Percentiles rank a stretch among this genome's conserved stretches.
Conservation (phyloP, 2,113 vertebrate species). For the Macrotus californicus region DNA sequence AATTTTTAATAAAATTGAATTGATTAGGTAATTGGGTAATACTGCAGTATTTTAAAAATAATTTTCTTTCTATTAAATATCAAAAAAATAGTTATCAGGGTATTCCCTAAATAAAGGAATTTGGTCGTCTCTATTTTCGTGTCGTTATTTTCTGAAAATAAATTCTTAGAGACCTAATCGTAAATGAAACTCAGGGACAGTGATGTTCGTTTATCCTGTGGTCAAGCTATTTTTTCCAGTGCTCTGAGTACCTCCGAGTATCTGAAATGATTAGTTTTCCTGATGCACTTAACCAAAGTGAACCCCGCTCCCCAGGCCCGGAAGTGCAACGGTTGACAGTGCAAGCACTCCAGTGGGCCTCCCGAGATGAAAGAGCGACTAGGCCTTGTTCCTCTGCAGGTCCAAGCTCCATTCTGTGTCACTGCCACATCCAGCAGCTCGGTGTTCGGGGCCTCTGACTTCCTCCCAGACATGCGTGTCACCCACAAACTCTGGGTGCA, state of each 20-base stretch:
- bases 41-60: not conserved
- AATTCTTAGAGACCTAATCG: not conserved
- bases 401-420: conserved; percentile 77
- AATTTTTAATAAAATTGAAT: not conserved
- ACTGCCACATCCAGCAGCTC: conserved; percentile 79
- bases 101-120: not conserved
- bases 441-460: conserved; percentile 78
- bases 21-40: not conserved
- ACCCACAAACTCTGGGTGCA: conserved; percentile 77
- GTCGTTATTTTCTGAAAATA: not conserved
- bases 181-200: not conserved
- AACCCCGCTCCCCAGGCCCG: not conserved
- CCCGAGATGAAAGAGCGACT: accelerated
- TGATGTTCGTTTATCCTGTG: not conserved
- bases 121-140: not conserved
- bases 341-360: not conserved
- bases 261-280: not conserved
- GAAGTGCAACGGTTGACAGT: not conserved
- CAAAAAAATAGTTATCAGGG: not conserved
- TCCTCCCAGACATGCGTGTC: conserved; percentile 76
- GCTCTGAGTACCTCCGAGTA: not conserved
- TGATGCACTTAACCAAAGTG: not conserved
- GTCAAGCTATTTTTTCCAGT: not conserved
- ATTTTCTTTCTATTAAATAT: not conserved
- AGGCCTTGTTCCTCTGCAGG: conserved; percentile 52